Conservation (phyloP, 2,113 vertebrate species). For the Nibea coibor region DNA sequence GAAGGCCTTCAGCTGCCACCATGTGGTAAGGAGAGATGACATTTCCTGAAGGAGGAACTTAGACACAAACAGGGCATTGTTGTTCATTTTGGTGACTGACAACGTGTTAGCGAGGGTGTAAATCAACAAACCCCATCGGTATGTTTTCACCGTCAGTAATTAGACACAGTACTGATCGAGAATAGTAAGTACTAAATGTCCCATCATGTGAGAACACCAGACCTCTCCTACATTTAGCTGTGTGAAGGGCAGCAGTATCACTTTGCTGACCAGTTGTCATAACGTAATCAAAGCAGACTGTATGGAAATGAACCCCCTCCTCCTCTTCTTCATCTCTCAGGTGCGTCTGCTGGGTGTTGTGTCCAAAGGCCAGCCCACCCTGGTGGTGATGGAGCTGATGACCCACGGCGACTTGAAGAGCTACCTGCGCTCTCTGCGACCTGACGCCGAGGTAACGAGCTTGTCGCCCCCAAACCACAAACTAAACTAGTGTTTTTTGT, state of each 20-base stretch:
- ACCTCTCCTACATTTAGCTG: not conserved
- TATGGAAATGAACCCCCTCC: not conserved
- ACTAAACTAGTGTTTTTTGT: too few species aligned
- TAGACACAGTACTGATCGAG: not conserved
- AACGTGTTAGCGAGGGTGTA: conserved; percentile 4
- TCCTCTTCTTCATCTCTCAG: conserved; percentile 72
- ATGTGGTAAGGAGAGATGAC: conserved; percentile 87
- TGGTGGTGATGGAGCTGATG: conserved; percentile 99
- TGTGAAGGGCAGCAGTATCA: conserved; percentile 21
- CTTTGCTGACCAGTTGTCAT: not conserved
- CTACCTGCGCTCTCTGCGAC: conserved; percentile 91
- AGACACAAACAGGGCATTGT: not conserved
- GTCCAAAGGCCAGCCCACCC: conserved; percentile 94
- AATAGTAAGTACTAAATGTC: conserved; percentile 11
- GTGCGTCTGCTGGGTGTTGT: conserved; percentile 96
- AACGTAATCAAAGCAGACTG: not conserved
- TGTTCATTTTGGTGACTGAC: not conserved
- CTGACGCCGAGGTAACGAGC: conserved; percentile 90
- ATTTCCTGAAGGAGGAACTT: not conserved
- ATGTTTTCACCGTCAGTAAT: conserved; percentile 8
- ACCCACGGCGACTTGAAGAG: conserved; percentile 96
- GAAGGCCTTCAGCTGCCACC: conserved; percentile 98
- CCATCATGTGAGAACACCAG: not conserved
- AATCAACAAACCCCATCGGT: not conserved
- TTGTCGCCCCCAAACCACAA: not conserved